Evolutionary conservation across 2,888 invertebrate species (phyloP), one percentile per base, ranked within the genome.

Genomic region (Lymantria dispar): DNA sequence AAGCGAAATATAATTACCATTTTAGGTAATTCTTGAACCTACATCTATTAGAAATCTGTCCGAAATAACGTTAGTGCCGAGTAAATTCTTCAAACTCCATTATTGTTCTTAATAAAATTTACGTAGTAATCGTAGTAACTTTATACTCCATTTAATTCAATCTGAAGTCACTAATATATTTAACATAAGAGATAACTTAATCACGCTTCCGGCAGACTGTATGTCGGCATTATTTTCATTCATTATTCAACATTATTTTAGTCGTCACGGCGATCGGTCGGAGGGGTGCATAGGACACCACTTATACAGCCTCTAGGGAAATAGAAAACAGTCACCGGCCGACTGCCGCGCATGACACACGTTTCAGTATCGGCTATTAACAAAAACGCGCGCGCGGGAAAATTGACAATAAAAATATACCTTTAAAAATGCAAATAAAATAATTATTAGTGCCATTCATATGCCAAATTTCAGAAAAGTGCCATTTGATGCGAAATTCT

Each of bases 271-370:
- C 54, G 50, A 47, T 37, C 49, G 65, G 54, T 22, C 22, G 22
- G 5, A 22, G 77, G 80, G 83, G 76, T 78, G 77, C 74, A 68
- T 66, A 78, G 83, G 84, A 85, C 33, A 80, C 68, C 61, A 49
- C 72, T 68, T 74, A 80, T 78, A 81, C 80, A 76, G 71, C 70
- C 62, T 70, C 62, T 68, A 76, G 80, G 81, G 78, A 85, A 84
- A 80, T 75, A 65, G 70, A 67, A 52, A 52, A 67, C 80, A 89
- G 89, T 90, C 77, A 75, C 64, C 74, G 74, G 78, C 80, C 58
- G 68, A 64, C 76, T 62, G 79, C 78, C 86, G 86, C 80, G 81
- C 81, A 69, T 56, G 53, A 37, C 67, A 65, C 78, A 78, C 80
- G 84, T 59, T 65, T 44, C 56, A 56, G 56, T 57, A 70, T 52